Conservation (phyloP, 2,113 vertebrate genomes). For the Halichoerus grypus region DNA sequence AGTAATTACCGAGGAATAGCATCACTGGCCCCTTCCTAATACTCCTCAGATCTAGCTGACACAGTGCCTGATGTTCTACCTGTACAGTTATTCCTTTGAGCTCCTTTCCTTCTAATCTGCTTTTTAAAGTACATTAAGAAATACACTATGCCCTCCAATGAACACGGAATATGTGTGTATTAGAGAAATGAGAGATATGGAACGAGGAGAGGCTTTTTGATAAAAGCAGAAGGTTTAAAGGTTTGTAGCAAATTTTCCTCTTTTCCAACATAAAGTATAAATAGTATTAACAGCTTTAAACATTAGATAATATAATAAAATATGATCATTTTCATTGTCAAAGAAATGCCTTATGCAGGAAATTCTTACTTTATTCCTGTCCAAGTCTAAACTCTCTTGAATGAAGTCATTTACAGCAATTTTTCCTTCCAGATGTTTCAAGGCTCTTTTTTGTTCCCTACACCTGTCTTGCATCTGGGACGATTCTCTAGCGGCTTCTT, state of each 20-base stretch:
- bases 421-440: conserved; percentile 52
- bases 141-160: neutral
- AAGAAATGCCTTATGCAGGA: neutral
- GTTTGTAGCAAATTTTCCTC: neutral
- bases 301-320: conserved; percentile 8
- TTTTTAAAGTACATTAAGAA: neutral
- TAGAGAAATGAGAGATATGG: neutral
- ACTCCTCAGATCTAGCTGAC: neutral
- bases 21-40: neutral
- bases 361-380: conserved; percentile 70
- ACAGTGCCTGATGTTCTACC: neutral
- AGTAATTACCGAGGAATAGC: neutral
- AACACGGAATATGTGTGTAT: neutral
- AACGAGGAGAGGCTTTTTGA: neutral
- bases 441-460: conserved; percentile 52
- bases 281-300: conserved; percentile 29
- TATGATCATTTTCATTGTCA: neutral
- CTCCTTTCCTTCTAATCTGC: neutral
- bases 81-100: neutral
- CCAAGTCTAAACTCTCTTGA: conserved; percentile 48
- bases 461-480: conserved; percentile 44
- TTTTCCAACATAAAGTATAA: conserved; percentile 1
- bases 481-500: conserved; percentile 20
- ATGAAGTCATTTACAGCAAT: conserved; percentile 46
- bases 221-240: neutral